Base-by-base conservation (phyloP, 92 coral and sea anemone species). In the Palythoa grandis region DNA sequence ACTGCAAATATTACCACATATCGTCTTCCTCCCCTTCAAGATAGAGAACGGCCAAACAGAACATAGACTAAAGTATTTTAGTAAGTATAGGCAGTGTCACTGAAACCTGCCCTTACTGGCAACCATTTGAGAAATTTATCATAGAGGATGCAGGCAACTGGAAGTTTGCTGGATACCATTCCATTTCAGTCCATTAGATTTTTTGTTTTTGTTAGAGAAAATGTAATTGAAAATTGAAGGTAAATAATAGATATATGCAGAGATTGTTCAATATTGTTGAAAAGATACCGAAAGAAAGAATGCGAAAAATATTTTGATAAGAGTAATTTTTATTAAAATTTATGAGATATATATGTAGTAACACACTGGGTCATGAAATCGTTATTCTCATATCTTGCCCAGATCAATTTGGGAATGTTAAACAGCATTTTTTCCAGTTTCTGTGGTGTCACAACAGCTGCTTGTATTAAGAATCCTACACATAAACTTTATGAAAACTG, bases 1-100 rank as follows among this genome's bases (percentile, higher is more conserved):
- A 89, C 67, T 96, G 99, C 92, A 95, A 95, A 86, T 96, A 96
- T 79, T 95, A 96, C 75, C 99, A 96, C 90, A 83, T 88, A 65
- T 25, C 87, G 10, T 29, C 85, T 2, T 37, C 90, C 11, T 65
- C 93, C 37, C 80, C 91, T 1, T 23, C 92, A 40, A 72, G 85
- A 80, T 80, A 80, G 85, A 53, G 61, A 22, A 5, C 54, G 12
- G 66, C 37, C n/a, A 17, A 47, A 15, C 10, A 65, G 74, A 50
- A 50, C 53, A 66, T 25, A 80, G 63, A 80, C 75, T 80, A 47
- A 39, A 66, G 38, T 80, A 80, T 80, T 80, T 67, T 80, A 66
- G 47, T 66, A 48, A 66, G 72, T 5, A 43, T 48, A 67, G 43
- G 60, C 70, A 40, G 37, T 22, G 37, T 69, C 19, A 17, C 53